Evolutionary conservation across 2,113 vertebrate genomes (phyloP).

Genomic region (Stegostoma tigrinum): DNA sequence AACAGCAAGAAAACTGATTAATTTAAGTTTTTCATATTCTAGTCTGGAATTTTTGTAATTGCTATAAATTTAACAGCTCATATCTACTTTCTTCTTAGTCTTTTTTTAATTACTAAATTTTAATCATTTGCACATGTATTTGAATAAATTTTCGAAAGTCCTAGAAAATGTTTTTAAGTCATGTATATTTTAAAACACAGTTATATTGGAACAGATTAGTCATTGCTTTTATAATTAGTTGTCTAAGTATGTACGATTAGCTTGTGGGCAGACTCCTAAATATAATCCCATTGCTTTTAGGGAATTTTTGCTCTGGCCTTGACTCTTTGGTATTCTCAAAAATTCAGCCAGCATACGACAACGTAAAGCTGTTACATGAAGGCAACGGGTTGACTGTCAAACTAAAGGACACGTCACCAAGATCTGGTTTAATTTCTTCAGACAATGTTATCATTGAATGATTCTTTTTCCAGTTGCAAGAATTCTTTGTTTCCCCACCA

Average conservation of each 20-base stretch:
- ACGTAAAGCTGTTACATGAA: background rate
- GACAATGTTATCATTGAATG: background rate
- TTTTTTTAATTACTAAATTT: background rate
- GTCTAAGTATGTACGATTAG: background rate
- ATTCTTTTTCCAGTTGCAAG: background rate
- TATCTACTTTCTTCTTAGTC: background rate
- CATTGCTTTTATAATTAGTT: background rate
- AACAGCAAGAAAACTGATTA: background rate
- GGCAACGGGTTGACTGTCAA: background rate
- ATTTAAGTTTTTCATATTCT: background rate
- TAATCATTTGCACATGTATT: conserved; percentile 13
- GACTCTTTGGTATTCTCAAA: background rate
- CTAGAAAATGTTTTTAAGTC: background rate
- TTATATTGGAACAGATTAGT: conserved; percentile 1
- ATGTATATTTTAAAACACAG: conserved; percentile 1
- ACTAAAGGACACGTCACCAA: background rate
- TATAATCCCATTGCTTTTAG: background rate
- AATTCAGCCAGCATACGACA: background rate
- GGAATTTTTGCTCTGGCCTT: no score
- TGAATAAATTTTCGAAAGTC: background rate
- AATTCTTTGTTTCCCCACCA: background rate
- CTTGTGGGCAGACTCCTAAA: conserved; percentile 2
- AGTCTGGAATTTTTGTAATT: background rate
- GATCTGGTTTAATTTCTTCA: background rate
- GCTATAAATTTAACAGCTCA: background rate